phyloP scores from a whole-genome alignment of 2,888 invertebrate species.

The Dicranocentrus wangi region DNA sequence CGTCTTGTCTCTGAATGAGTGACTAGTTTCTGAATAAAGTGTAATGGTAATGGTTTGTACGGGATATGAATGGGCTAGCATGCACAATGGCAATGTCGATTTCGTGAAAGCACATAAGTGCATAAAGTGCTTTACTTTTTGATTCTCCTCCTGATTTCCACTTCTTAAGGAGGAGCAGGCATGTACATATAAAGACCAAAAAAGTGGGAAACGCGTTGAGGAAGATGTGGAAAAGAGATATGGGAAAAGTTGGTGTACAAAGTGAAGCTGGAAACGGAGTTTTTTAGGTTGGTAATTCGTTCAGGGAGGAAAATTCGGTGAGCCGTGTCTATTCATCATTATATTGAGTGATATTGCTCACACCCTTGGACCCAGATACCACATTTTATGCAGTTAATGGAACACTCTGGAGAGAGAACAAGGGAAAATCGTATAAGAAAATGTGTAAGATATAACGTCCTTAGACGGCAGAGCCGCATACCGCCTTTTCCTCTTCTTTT shows the following conservation, averaged over 20 bases:
- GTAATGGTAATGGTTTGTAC: conserved; percentile 41
- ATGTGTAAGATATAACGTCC: neutral
- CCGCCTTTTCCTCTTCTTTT: conserved; percentile 1
- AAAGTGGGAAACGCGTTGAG: neutral
- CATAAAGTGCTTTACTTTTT: conserved; percentile 19
- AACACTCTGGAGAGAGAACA: conserved; percentile 17
- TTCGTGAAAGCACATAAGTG: conserved; percentile 10
- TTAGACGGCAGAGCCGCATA: neutral
- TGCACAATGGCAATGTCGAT: conserved; percentile 18
- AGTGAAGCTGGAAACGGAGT: neutral
- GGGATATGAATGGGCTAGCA: neutral
- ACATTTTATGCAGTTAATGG: conserved; percentile 56
- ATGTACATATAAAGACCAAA: neutral
- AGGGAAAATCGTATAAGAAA: neutral
- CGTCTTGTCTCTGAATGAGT: conserved; percentile 9
- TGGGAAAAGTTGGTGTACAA: conserved; percentile 26
- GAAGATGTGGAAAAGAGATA: conserved; percentile 28
- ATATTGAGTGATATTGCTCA: conserved; percentile 63
- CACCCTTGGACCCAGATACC: conserved; percentile 59
- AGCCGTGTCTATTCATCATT: conserved; percentile 63
- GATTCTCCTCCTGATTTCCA: conserved; percentile 22
- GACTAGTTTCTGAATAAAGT: conserved; percentile 41
- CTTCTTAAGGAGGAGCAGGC: neutral
- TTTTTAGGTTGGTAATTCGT: conserved; percentile 26
- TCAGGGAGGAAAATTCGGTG: conserved; percentile 28